phyloP scores from a whole-genome alignment of 2,888 invertebrate genomes.

The Plutella xylostella region DNA sequence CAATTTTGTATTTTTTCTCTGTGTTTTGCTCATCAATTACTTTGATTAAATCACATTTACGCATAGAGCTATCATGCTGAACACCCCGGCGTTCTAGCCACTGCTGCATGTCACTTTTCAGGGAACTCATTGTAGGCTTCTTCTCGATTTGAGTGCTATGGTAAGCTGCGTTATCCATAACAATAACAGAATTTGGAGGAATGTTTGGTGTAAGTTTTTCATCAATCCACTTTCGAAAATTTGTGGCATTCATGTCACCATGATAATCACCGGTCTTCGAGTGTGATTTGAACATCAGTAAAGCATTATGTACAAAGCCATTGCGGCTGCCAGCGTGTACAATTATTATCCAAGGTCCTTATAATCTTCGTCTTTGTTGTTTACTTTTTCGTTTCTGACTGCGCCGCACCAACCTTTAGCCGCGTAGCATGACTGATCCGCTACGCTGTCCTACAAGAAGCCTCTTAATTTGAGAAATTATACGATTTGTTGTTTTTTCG shows the following conservation, averaged over 20 bases:
- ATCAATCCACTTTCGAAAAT: slow-evolving; percentile 19
- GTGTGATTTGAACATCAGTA: slow-evolving; percentile 6
- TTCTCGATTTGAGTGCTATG: slow-evolving; percentile 11
- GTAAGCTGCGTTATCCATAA: slow-evolving; percentile 10
- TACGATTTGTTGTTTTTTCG: no score
- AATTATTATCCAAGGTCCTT: no score
- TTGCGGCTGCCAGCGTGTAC: slow-evolving; percentile 11
- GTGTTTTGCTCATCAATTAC: slow-evolving; percentile 4
- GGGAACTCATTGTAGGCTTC: slow-evolving; percentile 2
- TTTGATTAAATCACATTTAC: slow-evolving; percentile 7
- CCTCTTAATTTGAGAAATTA: no score
- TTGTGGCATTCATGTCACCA: slow-evolving; percentile 6
- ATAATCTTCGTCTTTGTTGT: no score
- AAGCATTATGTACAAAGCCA: slow-evolving; percentile 8
- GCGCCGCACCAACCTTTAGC: no score
- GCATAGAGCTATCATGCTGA: neutral
- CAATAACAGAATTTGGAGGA: slow-evolving; percentile 20
- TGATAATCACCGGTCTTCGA: slow-evolving; percentile 3
- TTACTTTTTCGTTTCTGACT: no score
- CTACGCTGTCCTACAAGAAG: no score
- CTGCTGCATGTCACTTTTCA: slow-evolving; percentile 5
- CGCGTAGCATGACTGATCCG: no score
- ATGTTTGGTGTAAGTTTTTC: slow-evolving; percentile 23
- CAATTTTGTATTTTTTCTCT: slow-evolving; percentile 2
- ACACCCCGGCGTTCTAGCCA: slow-evolving; percentile 3